Conservation (phyloP, 2,888 invertebrate species). For the Pilophorus perplexus region DNA sequence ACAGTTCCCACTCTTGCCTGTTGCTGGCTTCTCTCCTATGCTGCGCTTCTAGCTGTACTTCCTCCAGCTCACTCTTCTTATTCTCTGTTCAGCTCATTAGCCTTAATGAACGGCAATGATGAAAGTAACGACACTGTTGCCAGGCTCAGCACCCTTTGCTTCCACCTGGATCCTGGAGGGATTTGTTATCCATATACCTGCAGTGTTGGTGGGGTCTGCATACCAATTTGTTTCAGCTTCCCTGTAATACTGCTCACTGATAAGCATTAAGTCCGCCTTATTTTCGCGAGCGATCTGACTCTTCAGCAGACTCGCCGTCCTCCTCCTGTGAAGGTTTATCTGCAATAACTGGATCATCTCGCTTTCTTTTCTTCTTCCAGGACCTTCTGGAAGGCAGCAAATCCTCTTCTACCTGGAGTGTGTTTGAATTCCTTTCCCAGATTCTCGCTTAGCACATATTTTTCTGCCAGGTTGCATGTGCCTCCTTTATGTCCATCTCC, state of each 20-base stretch:
- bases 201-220: slow-evolving; percentile 35
- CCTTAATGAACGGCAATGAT: too few relatives aligned
- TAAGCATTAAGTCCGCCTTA: slow-evolving; percentile 39
- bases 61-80: too few relatives aligned
- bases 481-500: too few relatives aligned
- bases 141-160: slow-evolving; percentile 30
- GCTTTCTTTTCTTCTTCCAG: neutral
- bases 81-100: too few relatives aligned
- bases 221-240: slow-evolving; percentile 33
- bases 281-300: slow-evolving; percentile 38
- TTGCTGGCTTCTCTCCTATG: too few relatives aligned
- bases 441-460: neutral
- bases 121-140: too few relatives aligned
- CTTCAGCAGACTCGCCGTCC: too few relatives aligned
- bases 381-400: too few relatives aligned
- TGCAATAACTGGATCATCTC: slow-evolving; percentile 7
- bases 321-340: too few relatives aligned
- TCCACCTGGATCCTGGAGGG: slow-evolving; percentile 15
- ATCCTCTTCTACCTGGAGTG: neutral
- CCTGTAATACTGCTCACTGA: slow-evolving; percentile 47
- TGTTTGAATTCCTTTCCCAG: neutral
- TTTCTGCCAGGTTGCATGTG: too few relatives aligned
- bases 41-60: too few relatives aligned
- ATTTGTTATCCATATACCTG: slow-evolving; percentile 48
- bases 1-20: neutral